These are phyloP conservation scores for Symphodus melops DNA, from an alignment of 2,113 vertebrate species.

Conservation along the genomic window DNA sequence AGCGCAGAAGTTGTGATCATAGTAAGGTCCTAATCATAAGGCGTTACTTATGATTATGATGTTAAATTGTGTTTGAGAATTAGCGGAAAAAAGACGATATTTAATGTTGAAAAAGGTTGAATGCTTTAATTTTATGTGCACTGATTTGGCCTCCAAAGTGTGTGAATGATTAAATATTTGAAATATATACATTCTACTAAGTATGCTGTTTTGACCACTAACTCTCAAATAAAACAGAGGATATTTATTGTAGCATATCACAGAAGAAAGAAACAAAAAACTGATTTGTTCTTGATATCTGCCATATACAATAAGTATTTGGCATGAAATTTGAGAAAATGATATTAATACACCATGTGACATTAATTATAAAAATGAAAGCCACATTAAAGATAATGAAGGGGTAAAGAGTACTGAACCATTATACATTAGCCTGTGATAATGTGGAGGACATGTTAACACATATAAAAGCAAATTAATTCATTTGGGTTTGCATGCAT, in stretches of 20 bases:
- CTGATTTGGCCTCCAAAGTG: too few species aligned
- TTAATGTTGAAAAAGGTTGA: too few species aligned
- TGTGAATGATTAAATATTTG: too few species aligned
- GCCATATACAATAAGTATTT: not conserved
- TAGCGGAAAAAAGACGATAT: too few species aligned
- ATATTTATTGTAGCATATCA: not conserved
- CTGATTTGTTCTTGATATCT: not conserved
- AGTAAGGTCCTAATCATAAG: too few species aligned
- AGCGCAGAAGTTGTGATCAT: too few species aligned
- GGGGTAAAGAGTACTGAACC: constrained; percentile 18
- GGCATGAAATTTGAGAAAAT: not conserved
- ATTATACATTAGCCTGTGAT: constrained; percentile 12
- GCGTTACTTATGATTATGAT: too few species aligned
- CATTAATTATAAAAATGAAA: constrained; percentile 44
- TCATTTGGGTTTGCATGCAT: constrained; percentile 7
- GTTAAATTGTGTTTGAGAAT: too few species aligned
- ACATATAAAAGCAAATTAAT: constrained; percentile 6
- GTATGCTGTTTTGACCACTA: too few species aligned
- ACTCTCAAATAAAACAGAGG: too few species aligned
- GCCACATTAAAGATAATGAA: constrained; percentile 11
- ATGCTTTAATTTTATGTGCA: too few species aligned
- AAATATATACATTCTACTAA: too few species aligned
- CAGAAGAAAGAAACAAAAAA: not conserved
- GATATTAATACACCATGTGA: constrained; percentile 13
- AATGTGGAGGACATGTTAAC: not conserved